Evolutionary conservation across 92 coral and sea anemone species (phyloP).

Genomic region (Chrysogorgia sp.): DNA sequence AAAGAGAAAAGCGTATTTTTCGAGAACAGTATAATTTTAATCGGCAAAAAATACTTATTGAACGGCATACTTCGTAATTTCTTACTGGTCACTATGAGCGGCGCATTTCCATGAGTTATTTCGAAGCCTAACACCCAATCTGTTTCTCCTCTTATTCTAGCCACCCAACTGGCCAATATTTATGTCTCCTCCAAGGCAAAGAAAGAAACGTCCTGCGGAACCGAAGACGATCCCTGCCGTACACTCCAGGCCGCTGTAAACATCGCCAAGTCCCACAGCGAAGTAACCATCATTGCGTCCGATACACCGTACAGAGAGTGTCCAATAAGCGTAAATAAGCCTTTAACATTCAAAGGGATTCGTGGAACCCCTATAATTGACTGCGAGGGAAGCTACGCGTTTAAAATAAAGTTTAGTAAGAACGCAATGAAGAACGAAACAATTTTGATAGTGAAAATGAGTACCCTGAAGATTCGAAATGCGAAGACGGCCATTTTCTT

Average conservation of each 20-base stretch:
- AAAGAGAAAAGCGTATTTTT: no score
- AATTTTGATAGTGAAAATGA: background rate
- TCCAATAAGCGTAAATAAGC: conserved; percentile 4
- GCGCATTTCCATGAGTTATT: no score
- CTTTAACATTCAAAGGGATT: background rate
- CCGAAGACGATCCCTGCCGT: conserved; percentile 14
- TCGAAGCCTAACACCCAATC: no score
- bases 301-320: background rate
- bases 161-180: background rate
- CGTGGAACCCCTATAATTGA: conserved; percentile 23
- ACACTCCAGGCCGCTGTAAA: background rate
- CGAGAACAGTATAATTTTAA: no score
- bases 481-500: conserved; percentile 1
- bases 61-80: no score
- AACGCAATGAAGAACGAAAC: background rate
- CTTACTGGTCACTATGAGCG: no score
- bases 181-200: conserved; percentile 12
- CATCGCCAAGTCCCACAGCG: background rate
- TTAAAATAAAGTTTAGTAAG: background rate
- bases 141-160: conserved; percentile 2
- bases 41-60: no score
- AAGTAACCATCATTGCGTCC: background rate
- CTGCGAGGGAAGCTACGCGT: conserved; percentile 13
- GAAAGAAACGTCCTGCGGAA: background rate
- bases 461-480: conserved; percentile 10